These are phyloP conservation scores for Nasonovia ribisnigri DNA, from an alignment of 2,888 invertebrate species.

Conservation along the genomic window DNA sequence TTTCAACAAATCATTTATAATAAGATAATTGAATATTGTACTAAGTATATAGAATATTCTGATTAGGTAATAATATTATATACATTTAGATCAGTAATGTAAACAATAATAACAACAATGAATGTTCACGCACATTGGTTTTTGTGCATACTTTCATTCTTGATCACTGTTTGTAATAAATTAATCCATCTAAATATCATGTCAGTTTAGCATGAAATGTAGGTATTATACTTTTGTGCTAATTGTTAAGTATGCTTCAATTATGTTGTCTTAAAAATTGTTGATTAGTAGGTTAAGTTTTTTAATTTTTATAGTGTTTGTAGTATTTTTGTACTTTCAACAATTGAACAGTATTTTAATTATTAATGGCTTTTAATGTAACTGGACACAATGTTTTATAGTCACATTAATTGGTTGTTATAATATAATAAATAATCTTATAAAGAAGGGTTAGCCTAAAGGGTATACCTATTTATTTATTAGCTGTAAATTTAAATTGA, in stretches of 20 bases:
- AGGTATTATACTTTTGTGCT: neutral
- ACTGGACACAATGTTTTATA: neutral
- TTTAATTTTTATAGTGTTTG: neutral
- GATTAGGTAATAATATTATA: neutral
- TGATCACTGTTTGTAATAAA: neutral
- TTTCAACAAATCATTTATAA: neutral
- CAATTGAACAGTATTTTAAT: neutral
- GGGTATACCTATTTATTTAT: neutral
- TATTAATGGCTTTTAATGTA: neutral
- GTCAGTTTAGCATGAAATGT: neutral
- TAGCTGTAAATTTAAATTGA: neutral
- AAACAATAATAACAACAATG: conserved; percentile 38
- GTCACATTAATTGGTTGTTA: neutral
- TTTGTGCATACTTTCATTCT: neutral
- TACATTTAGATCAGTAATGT: neutral
- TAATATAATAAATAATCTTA: neutral
- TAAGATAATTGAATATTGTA: neutral
- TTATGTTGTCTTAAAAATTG: neutral
- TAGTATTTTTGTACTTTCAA: neutral
- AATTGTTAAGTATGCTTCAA: neutral
- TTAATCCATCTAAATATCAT: neutral
- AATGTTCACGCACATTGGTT: neutral
- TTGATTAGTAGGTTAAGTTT: neutral
- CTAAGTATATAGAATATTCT: neutral
- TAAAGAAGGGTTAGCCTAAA: no score